Evolutionary conservation across 2,888 invertebrate genomes (phyloP).

Genomic region (Lasioglossum vierecki): DNA sequence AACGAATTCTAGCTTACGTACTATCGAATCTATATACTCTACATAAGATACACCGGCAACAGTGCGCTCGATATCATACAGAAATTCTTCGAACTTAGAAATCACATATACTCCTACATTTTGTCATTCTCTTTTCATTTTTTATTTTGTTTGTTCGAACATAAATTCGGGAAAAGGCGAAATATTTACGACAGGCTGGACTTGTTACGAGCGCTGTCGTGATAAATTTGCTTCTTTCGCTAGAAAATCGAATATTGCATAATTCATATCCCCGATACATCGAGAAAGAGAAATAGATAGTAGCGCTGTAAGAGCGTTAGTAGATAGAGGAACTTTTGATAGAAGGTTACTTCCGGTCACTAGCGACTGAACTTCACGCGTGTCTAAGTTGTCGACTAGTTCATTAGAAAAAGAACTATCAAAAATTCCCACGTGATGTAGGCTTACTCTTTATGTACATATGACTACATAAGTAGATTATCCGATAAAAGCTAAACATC

Average conservation of each 20-base stretch:
- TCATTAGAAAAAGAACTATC: constrained; percentile 71
- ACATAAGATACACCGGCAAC: constrained; percentile 66
- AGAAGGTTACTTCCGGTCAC: constrained; percentile 61
- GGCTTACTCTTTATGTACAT: constrained; percentile 76
- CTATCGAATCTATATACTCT: constrained; percentile 66
- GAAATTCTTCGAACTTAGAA: constrained; percentile 53
- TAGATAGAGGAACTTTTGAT: constrained; percentile 69
- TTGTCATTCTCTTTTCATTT: constrained; percentile 2
- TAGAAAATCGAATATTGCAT: constrained; percentile 62
- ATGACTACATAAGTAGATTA: constrained; percentile 71
- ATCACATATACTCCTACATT: constrained; percentile 27
- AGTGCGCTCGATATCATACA: constrained; percentile 66
- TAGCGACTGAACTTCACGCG: constrained; percentile 59
- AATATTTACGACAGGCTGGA: constrained; percentile 31
- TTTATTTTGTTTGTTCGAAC: constrained; percentile 13
- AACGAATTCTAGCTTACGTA: constrained; percentile 60
- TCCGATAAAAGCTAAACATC: constrained; percentile 56
- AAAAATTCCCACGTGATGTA: constrained; percentile 72
- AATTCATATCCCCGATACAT: constrained; percentile 51
- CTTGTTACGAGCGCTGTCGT: constrained; percentile 38
- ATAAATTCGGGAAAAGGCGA: constrained; percentile 22
- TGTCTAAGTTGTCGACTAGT: constrained; percentile 61
- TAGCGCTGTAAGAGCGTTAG: constrained; percentile 40
- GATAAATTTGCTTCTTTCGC: constrained; percentile 27
- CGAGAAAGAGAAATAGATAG: constrained; percentile 41